These are phyloP conservation scores for Trachelus stipa DNA, from an alignment of 2,888 invertebrate genomes.

Conservation along the genomic window DNA sequence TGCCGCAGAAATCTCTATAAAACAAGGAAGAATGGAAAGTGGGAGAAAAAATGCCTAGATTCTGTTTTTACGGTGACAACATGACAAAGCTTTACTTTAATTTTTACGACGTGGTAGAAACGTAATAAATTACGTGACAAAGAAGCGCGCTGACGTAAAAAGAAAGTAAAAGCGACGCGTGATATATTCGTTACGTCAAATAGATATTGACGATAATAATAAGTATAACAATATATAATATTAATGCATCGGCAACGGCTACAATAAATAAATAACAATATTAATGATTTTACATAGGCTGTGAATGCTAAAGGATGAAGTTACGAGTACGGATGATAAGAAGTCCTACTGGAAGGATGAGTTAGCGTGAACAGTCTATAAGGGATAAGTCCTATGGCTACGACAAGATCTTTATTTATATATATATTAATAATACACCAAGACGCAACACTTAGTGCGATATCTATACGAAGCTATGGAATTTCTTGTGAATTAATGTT, in stretches of 20 bases:
- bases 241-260: constrained; percentile 18
- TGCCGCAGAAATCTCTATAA: neutral
- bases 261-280: constrained; percentile 22
- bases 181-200: neutral
- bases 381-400: neutral
- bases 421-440: neutral
- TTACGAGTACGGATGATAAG: constrained; percentile 61
- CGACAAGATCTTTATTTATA: constrained; percentile 5
- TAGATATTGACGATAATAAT: constrained; percentile 1
- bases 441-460: neutral
- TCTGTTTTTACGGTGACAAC: neutral
- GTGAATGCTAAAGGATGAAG: constrained; percentile 47
- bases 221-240: constrained; percentile 3
- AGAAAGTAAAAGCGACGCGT: neutral
- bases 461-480: neutral
- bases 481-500: constrained; percentile 4
- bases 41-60: neutral
- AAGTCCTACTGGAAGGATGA: constrained; percentile 25
- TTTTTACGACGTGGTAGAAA: neutral
- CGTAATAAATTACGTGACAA: neutral
- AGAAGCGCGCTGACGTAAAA: neutral
- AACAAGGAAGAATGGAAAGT: neutral
- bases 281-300: constrained; percentile 31
- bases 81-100: neutral
- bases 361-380: constrained; percentile 12